Evolutionary conservation across 2,888 invertebrate species (phyloP).

Genomic region (Celastrina argiolus): DNA sequence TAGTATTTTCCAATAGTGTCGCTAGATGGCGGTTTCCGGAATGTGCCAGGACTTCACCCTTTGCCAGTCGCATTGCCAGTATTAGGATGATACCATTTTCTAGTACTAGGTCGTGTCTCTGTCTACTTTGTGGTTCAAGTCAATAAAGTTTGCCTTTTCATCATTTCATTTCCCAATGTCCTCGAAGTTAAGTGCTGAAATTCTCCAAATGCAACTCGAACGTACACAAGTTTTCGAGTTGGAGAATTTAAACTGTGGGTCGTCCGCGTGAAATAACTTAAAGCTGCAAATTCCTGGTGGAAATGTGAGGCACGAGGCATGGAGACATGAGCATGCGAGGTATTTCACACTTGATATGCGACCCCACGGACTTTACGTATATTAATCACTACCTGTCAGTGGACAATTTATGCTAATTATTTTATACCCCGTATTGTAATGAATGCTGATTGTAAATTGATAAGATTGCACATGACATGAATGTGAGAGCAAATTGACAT

Average conservation of each 20-base stretch:
- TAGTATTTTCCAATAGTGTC: too few relatives aligned
- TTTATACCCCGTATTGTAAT: conserved; percentile 15
- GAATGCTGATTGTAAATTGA: not conserved
- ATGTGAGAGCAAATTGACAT: not conserved
- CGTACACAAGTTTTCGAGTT: too few relatives aligned
- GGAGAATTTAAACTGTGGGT: not conserved
- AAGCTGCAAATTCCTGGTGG: not conserved
- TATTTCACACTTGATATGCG: conserved; percentile 31
- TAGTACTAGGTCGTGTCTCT: too few relatives aligned
- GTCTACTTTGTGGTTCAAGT: too few relatives aligned
- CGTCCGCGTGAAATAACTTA: not conserved
- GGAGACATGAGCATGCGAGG: not conserved
- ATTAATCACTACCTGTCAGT: conserved; percentile 29
- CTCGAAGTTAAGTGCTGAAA: too few relatives aligned
- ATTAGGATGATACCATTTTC: too few relatives aligned
- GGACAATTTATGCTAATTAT: conserved; percentile 20
- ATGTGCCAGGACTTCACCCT: too few relatives aligned
- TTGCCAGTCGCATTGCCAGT: too few relatives aligned
- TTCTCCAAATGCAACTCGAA: too few relatives aligned
- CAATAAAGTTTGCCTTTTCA: too few relatives aligned
- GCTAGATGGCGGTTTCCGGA: too few relatives aligned
- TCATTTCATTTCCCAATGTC: too few relatives aligned
- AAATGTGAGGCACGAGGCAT: not conserved
- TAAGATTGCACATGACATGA: conserved; percentile 4
- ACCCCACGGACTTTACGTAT: conserved; percentile 28